Percentiles rank a stretch among this genome's conserved stretches.
Evolutionary conservation across 2,113 vertebrate species (phyloP).

Genomic region (Podarcis cretensis): DNA sequence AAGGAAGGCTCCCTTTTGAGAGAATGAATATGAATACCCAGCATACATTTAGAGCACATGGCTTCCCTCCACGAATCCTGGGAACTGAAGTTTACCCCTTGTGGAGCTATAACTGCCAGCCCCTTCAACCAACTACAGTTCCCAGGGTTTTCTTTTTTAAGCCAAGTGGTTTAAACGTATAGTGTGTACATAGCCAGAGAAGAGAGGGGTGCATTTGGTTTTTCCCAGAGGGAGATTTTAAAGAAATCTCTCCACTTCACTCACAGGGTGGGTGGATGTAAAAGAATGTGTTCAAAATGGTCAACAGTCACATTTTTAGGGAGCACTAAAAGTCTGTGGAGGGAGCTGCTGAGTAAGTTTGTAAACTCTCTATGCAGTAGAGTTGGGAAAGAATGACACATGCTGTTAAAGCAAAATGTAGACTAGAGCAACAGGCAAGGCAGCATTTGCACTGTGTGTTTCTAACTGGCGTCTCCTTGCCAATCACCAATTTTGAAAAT

Average conservation of each 20-base stretch:
- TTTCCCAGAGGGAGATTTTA: constrained; percentile 30
- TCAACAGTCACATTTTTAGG: background rate
- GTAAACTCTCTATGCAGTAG: constrained; percentile 11
- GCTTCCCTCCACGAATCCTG: too few species aligned
- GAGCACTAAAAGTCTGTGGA: background rate
- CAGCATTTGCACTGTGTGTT: background rate
- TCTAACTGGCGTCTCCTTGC: background rate
- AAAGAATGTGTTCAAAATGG: background rate
- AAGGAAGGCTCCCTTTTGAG: constrained; percentile 27
- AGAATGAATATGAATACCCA: too few species aligned
- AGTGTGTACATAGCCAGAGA: background rate
- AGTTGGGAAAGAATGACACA: background rate
- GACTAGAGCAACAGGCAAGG: background rate
- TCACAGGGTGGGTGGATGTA: background rate
- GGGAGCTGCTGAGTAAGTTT: constrained; percentile 4
- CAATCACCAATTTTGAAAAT: background rate
- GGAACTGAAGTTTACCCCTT: too few species aligned
- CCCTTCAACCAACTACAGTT: too few species aligned
- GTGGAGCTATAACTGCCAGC: too few species aligned
- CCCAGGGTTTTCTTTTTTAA: too few species aligned
- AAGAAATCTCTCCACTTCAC: constrained; percentile 9
- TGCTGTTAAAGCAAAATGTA: background rate
- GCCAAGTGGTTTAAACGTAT: too few species aligned
- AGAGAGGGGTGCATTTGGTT: constrained; percentile 36
- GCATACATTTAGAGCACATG: too few species aligned